These are phyloP conservation scores for Metacarcinus magister DNA, from an alignment of 2,888 invertebrate species.

Conservation along the genomic window DNA sequence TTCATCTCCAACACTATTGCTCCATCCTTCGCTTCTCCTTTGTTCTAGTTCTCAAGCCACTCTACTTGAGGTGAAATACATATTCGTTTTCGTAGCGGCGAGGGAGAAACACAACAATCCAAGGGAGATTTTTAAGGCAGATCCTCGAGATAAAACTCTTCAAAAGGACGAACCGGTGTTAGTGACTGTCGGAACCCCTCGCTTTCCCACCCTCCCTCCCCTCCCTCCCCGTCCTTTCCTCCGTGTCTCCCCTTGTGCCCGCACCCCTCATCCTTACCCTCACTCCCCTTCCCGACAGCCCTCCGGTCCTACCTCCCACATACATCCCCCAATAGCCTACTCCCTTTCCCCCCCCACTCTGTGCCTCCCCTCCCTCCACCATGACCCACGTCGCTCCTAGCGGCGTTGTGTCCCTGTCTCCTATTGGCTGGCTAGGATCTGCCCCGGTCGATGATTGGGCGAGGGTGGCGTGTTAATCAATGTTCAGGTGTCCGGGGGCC, in stretches of 20 bases:
- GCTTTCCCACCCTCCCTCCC: slow-evolving; percentile 30
- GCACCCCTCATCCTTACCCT: slow-evolving; percentile 53
- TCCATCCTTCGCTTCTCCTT: not conserved
- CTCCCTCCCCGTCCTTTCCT: slow-evolving; percentile 27
- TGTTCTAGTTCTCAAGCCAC: not conserved
- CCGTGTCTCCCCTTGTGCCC: slow-evolving; percentile 52
- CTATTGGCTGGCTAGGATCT: slow-evolving; percentile 77
- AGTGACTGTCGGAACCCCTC: slow-evolving; percentile 42
- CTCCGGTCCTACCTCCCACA: slow-evolving; percentile 55
- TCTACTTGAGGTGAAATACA: not conserved
- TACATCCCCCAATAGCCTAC: slow-evolving; percentile 31
- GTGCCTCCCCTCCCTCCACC: slow-evolving; percentile 58
- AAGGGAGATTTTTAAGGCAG: not conserved
- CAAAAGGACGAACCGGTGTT: slow-evolving; percentile 49
- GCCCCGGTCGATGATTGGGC: slow-evolving; percentile 72
- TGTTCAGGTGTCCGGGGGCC: slow-evolving; percentile 77
- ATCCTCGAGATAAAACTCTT: slow-evolving; percentile 5
- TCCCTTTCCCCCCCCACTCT: slow-evolving; percentile 63
- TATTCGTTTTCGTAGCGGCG: not conserved
- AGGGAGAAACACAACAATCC: not conserved
- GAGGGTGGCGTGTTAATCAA: slow-evolving; percentile 79
- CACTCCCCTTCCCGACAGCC: slow-evolving; percentile 44
- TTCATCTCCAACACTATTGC: slow-evolving; percentile 4
- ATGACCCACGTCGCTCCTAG: slow-evolving; percentile 71
- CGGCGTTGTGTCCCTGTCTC: slow-evolving; percentile 70